Evolutionary conservation across 2,113 vertebrate species (phyloP).

Genomic region (Gnathonemus longibarbis): DNA sequence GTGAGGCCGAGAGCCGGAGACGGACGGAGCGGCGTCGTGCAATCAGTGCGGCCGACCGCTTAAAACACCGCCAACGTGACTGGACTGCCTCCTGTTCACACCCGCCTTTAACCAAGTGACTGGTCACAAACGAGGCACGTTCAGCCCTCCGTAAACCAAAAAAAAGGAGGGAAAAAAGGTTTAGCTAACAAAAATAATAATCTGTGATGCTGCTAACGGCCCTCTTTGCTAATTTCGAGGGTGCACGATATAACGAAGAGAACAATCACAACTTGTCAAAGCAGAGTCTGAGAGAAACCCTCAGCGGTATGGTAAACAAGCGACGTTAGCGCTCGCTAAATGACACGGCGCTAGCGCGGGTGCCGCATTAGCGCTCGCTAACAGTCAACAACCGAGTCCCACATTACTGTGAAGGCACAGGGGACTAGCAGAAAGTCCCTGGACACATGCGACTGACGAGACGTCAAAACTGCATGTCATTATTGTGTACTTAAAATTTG

Average conservation of each 20-base stretch:
- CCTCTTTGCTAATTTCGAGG: not conserved
- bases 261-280: not conserved
- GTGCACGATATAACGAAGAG: not conserved
- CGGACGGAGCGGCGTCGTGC: not conserved
- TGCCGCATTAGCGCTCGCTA: not conserved
- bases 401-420: not conserved
- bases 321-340: not conserved
- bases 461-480: not conserved
- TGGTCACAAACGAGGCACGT: slow-evolving; percentile 41
- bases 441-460: not conserved
- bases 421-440: not conserved
- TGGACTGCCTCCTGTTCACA: slow-evolving; percentile 28
- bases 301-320: not conserved
- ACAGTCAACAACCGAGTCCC: not conserved
- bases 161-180: too few relatives aligned
- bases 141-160: not conserved
- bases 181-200: not conserved
- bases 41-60: not conserved
- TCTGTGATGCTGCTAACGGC: not conserved
- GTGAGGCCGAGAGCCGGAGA: not conserved
- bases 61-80: slow-evolving; percentile 37
- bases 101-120: slow-evolving; percentile 33
- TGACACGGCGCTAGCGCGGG: not conserved
- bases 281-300: not conserved
- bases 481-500: not conserved